Conservation (phyloP, 2,113 vertebrate genomes). For the Chaetops frenatus region DNA sequence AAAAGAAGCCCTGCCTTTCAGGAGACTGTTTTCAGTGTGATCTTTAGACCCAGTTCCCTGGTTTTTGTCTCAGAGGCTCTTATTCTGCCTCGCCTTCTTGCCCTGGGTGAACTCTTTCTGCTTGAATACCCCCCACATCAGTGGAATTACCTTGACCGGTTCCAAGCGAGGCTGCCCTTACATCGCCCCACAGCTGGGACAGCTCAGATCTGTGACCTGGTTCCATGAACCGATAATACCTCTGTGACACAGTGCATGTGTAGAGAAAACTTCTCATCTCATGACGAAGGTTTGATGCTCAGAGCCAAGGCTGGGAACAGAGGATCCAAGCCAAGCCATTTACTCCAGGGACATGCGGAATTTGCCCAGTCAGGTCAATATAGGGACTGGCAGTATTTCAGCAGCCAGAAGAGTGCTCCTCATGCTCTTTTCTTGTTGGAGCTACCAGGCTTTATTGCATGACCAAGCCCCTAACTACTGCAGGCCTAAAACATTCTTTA, state of each 20-base stretch:
- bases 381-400: neutral
- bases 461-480: neutral
- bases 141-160: neutral
- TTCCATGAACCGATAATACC: slow-evolving; percentile 22
- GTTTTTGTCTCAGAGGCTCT: neutral
- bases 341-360: slow-evolving; percentile 14
- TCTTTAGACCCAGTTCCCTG: neutral
- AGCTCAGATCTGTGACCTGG: neutral
- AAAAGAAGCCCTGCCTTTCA: slow-evolving; percentile 19
- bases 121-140: neutral
- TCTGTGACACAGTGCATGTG: neutral
- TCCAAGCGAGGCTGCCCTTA: neutral
- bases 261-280: neutral
- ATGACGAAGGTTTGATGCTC: neutral
- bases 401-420: neutral
- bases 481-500: neutral
- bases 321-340: slow-evolving; percentile 24
- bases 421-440: neutral
- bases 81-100: neutral
- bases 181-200: neutral
- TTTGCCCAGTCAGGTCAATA: slow-evolving; percentile 18
- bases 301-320: neutral
- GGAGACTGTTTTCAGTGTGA: neutral
- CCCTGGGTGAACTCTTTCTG: neutral
- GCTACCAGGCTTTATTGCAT: neutral